Evolutionary conservation across 35 echinoderm and acorn worm species (phyloP).

Genomic region (Anneissia japonica): DNA sequence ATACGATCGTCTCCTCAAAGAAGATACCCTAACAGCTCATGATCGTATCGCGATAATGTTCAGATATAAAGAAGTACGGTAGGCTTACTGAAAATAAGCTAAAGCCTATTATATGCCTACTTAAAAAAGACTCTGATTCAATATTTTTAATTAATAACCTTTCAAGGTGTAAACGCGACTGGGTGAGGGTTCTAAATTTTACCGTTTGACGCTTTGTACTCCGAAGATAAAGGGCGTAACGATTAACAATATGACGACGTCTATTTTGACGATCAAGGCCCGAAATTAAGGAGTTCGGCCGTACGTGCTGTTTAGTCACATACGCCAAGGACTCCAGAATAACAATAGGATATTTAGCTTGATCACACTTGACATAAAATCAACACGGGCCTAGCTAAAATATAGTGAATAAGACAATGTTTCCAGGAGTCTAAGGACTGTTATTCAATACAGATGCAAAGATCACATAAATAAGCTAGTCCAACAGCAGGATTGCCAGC

Average conservation of each 20-base stretch:
- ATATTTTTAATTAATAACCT: too few species aligned
- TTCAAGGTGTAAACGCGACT: too few species aligned
- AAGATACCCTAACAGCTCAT: too few species aligned
- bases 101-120: too few species aligned
- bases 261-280: background rate
- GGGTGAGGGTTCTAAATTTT: too few species aligned
- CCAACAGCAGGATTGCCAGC: too few species aligned
- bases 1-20: background rate
- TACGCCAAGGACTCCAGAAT: background rate
- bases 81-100: too few species aligned
- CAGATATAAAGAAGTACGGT: background rate
- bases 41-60: too few species aligned
- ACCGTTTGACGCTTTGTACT: too few species aligned
- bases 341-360: background rate
- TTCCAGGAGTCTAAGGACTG: background rate
- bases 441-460: background rate
- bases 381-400: background rate
- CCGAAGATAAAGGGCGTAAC: too few species aligned
- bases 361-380: background rate
- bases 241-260: background rate
- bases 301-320: background rate
- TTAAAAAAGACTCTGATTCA: too few species aligned
- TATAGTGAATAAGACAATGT: background rate
- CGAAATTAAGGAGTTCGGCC: background rate
- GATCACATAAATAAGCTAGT: background rate